A percentile compares a stretch with the other conserved stretches of the same genome.
Conservation (phyloP, 2,113 vertebrate species). For the pig (Sus scrofa) region DNA sequence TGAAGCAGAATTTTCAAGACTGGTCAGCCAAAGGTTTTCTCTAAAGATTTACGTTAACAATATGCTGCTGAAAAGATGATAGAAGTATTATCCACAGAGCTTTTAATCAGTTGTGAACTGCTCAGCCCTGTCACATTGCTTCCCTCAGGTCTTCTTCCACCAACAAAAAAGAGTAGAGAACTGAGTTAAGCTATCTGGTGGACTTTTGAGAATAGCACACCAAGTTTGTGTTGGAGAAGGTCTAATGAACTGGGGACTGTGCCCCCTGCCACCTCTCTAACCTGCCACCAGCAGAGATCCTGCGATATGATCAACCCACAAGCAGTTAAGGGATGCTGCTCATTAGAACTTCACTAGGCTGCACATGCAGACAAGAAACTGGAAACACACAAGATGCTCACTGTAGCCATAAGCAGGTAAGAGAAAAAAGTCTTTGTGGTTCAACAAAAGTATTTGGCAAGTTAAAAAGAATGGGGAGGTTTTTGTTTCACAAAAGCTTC, state of each 20-base stretch:
- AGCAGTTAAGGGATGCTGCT: neutral
- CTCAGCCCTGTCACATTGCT: neutral
- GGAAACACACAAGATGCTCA: neutral
- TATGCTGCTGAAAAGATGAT: neutral
- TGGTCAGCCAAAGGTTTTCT: constrained; percentile 9
- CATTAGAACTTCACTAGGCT: neutral
- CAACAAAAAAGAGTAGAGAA: neutral
- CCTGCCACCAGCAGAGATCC: neutral
- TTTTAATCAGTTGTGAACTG: neutral
- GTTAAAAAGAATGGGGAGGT: neutral
- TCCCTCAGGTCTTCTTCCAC: neutral
- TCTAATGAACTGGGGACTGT: neutral
- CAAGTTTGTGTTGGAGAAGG: neutral
- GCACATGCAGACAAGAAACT: neutral
- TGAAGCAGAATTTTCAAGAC: constrained; percentile 36
- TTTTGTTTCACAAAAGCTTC: constrained; percentile 42
- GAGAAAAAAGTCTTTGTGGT: neutral
- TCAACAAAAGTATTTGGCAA: neutral
- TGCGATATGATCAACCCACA: neutral
- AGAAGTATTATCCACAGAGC: neutral
- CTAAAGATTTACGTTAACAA: constrained; percentile 49
- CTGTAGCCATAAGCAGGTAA: neutral
- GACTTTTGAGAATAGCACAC: neutral
- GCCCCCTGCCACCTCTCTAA: neutral
- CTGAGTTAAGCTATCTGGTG: neutral